Evolutionary conservation across 37 sponge, comb jelly and placozoan species (phyloP), one percentile per base, ranked within the genome.

Genomic region (Tethya wilhelma): DNA sequence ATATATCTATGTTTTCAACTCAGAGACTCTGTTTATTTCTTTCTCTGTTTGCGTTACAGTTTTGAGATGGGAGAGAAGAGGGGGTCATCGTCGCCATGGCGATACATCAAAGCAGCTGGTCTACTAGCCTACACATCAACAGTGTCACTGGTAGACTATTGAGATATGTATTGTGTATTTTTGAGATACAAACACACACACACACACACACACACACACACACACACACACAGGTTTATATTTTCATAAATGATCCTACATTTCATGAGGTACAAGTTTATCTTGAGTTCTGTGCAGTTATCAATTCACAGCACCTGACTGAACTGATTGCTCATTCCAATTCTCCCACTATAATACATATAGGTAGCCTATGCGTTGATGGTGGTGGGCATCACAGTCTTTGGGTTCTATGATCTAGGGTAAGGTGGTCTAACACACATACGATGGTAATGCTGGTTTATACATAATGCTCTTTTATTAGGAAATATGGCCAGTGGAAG

Each of bases 341-440:
- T 56, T 17, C 59, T 31, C 2, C 36, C 23, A 5, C 12, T 70
- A 26, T 70, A 0, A 19, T 11, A 5, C 3, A 23, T 77, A 1
- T 36, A 87, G 69, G 67, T 57, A 23, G 75, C 82, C 31, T 89
- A 89, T 70, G 84, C 69, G 0, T 8, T 89, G n/a, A 78, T 89
- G 79, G 89, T 89, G 29, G 26, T 77, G 20, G 70, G 44, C 25
- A 56, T 74, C 23, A 57, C 53, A 29, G 25, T 78, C 17, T 63
- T 72, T 12, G 73, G 74, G 20, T 85, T 78, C 64, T 62, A 71
- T 29, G 37, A 36, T 32, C 25, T 85, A 5, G 75, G 44, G 86
- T 85, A 33, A 76, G 71, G 20, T 28, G n/a, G 0, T 40, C n/a
- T n/a, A n/a, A n/a, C n/a, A n/a, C n/a, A n/a, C n/a, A n/a, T n/a